Evolutionary conservation across 92 coral and sea anemone species (phyloP).

Genomic region (Micromussa lordhowensis): DNA sequence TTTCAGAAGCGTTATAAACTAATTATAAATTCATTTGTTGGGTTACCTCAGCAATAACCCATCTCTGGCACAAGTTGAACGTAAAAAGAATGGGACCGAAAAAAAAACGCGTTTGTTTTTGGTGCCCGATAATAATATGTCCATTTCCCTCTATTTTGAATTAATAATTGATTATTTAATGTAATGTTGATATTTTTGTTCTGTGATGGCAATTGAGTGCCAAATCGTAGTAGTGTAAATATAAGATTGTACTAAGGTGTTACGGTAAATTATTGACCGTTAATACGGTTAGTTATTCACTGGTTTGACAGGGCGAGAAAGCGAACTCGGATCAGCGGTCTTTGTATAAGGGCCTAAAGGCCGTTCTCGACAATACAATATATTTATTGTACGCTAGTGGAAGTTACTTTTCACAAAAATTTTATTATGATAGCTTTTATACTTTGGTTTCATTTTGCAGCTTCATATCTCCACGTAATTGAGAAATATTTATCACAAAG

Average conservation of each 20-base stretch:
- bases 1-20: neutral
- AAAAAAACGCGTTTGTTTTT: slow-evolving; percentile 4
- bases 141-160: slow-evolving; percentile 31
- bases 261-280: slow-evolving; percentile 36
- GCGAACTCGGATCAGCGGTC: slow-evolving; percentile 37
- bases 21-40: slow-evolving; percentile 3
- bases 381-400: slow-evolving; percentile 22
- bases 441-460: slow-evolving; percentile 22
- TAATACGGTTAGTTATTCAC: slow-evolving; percentile 27
- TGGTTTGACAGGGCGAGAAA: slow-evolving; percentile 48
- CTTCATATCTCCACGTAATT: slow-evolving; percentile 9
- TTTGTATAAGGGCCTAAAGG: slow-evolving; percentile 1
- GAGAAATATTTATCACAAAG: slow-evolving; percentile 6
- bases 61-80: slow-evolving; percentile 6
- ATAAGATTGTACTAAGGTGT: slow-evolving; percentile 25
- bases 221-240: slow-evolving; percentile 32
- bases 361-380: slow-evolving; percentile 22
- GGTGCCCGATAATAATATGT: neutral
- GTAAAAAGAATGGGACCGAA: slow-evolving; percentile 11
- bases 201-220: slow-evolving; percentile 12
- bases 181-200: slow-evolving; percentile 32
- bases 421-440: slow-evolving; percentile 33
- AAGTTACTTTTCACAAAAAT: slow-evolving; percentile 32
- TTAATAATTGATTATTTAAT: slow-evolving; percentile 41
- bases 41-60: neutral